Evolutionary conservation across 2,888 invertebrate species (phyloP), one percentile per base, ranked within the genome.

Genomic region (Amblyjoppa fuscipennis): DNA sequence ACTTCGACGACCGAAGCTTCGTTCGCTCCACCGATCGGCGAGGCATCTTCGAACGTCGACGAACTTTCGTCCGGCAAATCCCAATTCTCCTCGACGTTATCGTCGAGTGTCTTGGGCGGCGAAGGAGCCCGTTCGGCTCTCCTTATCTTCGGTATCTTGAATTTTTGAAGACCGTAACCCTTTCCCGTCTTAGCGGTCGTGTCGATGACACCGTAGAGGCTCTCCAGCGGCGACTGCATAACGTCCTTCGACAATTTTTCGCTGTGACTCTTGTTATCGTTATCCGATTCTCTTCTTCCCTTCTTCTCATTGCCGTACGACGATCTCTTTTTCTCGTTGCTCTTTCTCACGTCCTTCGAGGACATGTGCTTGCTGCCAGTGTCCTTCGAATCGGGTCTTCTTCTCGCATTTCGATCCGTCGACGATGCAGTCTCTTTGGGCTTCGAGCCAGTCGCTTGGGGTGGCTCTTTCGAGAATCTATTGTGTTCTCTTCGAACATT

Each of bases 121-220:
- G 88, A 86, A 3, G 90, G 87, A 1, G 83, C 77, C 25, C 88
- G 85, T 11, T 91, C 93, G 3, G 91, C 89, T n/a, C 93, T 93
- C 81, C 94, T 94, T 64, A 94, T 93, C 90, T 95, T 95, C 0
- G 96, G 96, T 82, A 96, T 96, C 89, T 95, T 95, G 84, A 95
- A 96, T 31, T 94, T 95, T 83, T 95, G 95, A 20, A 95, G 88
- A 5, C 95, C 95, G 87, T 95, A 94, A 1, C 95, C 95, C 85
- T 94, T 94, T 3, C 94, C 94, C 11, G 94, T 94, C 85, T 93
- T 94, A 1, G 93, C 91, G 71, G 94, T 92, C 0, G 92, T 91
- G 28, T 94, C 94, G 28, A 94, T 93, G 1, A 91, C 92, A 1
- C 94, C 93, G 87, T 95, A 95, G 5, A 95, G 91, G 87, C 94